These are phyloP conservation scores for Ichneumon xanthorius DNA, from an alignment of 2,888 invertebrate species.

Conservation along the genomic window DNA sequence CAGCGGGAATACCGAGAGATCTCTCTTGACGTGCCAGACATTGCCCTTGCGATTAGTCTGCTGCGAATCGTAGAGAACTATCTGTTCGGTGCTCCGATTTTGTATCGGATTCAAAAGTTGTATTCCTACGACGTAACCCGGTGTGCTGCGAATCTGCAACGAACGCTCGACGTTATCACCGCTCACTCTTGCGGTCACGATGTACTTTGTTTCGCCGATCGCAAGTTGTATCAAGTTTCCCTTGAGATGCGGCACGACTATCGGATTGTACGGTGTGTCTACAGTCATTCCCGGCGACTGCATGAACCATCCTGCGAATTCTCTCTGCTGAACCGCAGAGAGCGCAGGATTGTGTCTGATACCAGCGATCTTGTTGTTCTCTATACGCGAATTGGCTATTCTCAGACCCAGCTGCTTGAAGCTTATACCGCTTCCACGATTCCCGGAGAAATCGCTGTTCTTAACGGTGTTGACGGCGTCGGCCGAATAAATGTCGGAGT, in stretches of 20 bases:
- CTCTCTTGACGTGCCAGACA: constrained; percentile 92
- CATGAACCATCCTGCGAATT: constrained; percentile 96
- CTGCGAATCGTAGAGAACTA: constrained; percentile 92
- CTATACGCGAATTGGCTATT: constrained; percentile 91
- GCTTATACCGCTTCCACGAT: constrained; percentile 95
- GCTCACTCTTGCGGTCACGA: constrained; percentile 89
- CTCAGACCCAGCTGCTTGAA: constrained; percentile 95
- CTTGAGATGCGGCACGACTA: constrained; percentile 89
- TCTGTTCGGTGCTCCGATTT: constrained; percentile 94
- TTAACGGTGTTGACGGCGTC: constrained; percentile 93
- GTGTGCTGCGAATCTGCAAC: constrained; percentile 87
- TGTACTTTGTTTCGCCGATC: constrained; percentile 91
- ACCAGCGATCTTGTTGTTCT: constrained; percentile 94
- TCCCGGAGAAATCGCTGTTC: constrained; percentile 93
- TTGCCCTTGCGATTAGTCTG: constrained; percentile 86
- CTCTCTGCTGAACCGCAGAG: constrained; percentile 93
- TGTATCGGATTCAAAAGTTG: constrained; percentile 96
- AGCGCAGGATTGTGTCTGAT: constrained; percentile 96
- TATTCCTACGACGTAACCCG: constrained; percentile 94
- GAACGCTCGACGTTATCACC: constrained; percentile 85
- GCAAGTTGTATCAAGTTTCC: constrained; percentile 87
- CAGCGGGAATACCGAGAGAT: constrained; percentile 95
- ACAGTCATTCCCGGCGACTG: constrained; percentile 88
- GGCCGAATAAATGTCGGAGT: constrained; percentile 96
- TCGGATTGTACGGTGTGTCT: constrained; percentile 91